phyloP scores from a whole-genome alignment of 2,888 invertebrate species.

The Thereva nobilitata region DNA sequence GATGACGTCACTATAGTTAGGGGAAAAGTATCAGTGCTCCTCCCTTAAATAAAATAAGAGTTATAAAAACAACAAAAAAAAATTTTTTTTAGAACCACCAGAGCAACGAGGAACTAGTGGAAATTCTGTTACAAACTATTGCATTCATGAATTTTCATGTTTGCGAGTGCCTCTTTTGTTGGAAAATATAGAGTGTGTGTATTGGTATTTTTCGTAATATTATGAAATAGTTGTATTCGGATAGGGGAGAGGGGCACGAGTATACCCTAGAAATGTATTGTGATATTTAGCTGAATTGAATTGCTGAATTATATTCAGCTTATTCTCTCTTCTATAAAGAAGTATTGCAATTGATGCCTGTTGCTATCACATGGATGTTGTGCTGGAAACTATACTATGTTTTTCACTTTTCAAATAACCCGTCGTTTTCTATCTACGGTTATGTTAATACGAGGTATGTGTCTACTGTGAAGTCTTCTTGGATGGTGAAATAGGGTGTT shows the following conservation, averaged over 20 bases:
- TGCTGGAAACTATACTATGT: constrained; percentile 17
- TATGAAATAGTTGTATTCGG: no score
- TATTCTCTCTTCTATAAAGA: constrained; percentile 2
- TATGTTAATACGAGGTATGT: constrained; percentile 30
- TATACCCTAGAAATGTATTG: no score
- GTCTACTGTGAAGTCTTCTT: neutral
- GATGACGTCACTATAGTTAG: constrained; percentile 22
- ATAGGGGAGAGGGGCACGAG: no score
- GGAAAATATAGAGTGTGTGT: no score
- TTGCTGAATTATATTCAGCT: constrained; percentile 33
- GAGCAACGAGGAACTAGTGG: neutral
- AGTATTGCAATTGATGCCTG: constrained; percentile 33
- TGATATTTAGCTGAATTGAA: constrained; percentile 18
- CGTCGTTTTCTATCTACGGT: constrained; percentile 23
- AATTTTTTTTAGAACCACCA: no score
- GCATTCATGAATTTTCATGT: constrained; percentile 15
- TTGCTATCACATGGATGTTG: constrained; percentile 35
- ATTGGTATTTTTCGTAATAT: no score
- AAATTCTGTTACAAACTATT: constrained; percentile 33
- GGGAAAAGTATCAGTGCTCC: constrained; percentile 27
- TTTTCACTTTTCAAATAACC: constrained; percentile 31
- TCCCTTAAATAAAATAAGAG: constrained; percentile 26
- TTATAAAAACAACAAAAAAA: constrained; percentile 11
- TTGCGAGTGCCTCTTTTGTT: no score
- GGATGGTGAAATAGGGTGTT: constrained; percentile 17